These are phyloP conservation scores for Tachina grossa DNA, from an alignment of 2,888 invertebrate species.

Conservation along the genomic window DNA sequence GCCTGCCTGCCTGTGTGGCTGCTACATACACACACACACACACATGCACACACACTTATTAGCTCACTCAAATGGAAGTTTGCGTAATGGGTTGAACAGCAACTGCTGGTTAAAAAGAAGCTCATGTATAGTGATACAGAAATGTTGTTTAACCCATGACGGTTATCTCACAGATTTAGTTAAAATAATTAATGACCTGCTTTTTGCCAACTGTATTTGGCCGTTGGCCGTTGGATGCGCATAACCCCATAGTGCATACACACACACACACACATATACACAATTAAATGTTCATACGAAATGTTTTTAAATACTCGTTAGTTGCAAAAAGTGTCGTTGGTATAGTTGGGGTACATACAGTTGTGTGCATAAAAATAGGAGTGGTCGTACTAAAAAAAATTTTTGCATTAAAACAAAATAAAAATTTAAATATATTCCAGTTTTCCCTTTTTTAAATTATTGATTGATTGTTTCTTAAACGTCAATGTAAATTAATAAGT, in stretches of 20 bases:
- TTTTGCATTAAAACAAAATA: no score
- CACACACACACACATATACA: no score
- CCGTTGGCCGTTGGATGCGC: constrained; percentile 16
- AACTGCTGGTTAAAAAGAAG: constrained; percentile 59
- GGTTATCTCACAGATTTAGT: constrained; percentile 81
- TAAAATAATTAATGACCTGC: constrained; percentile 83
- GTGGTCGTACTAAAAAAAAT: no score
- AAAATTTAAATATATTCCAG: no score
- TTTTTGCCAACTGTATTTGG: constrained; percentile 77
- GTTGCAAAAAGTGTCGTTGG: constrained; percentile 17
- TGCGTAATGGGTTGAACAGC: constrained; percentile 53
- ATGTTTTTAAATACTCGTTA: constrained; percentile 68
- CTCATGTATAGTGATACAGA: constrained; percentile 5
- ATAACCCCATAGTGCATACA: no score
- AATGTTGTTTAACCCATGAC: constrained; percentile 67
- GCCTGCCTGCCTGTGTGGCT: constrained; percentile 2
- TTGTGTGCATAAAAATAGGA: no score
- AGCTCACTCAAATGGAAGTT: constrained; percentile 68
- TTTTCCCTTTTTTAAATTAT: no score
- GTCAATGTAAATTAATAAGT: no score
- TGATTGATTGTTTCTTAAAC: no score
- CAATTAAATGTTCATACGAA: constrained; percentile 37
- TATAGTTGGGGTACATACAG: constrained; percentile 15
- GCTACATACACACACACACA: no score
- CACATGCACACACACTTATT: constrained; percentile 55